Base-by-base conservation (phyloP, 2,113 vertebrate genomes). In the Siphamia tubifer region DNA sequence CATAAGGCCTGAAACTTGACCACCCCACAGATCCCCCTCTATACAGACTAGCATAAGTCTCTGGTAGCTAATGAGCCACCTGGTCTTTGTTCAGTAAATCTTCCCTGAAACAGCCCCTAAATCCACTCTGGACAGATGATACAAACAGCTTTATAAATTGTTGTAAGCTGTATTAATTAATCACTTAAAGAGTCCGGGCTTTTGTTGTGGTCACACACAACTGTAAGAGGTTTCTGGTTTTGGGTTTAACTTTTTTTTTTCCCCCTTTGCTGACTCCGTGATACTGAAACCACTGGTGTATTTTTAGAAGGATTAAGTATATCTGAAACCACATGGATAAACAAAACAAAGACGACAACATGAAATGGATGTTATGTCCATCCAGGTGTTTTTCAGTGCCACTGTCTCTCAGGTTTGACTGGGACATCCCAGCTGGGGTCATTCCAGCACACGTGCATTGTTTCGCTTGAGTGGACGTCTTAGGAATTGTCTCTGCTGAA, bases 111-210 rank as follows among this genome's bases (percentile, higher is more conserved):
- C 57, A 58, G 58, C 51, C 30, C 54, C 79, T 74, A 85, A 88
- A 84, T 83, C 86, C 77, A 58, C 31, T 70, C 63, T 11, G 49
- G 85, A 86, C 78, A 90, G 86, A 72, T 64, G 86, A 90, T 86
- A 80, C 87, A 87, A 83, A 85, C 54, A 34, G 65, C 77, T 83
- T 88, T 80, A 76, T 90, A 73, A 75, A 63, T 81, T 65, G 68
- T 79, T 90, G 85, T 86, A 89, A 88, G 72, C 69, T 79, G 64
- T 73, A 84, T 91, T 89, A 90, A 91, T 90, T 73, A 88, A 90
- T 90, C 69, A 87, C 74, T 76, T 78, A 77, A 83, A 56, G 24
- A 55, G 47, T 77, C 66, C 16, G 1, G 30, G 8, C 82, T 68
- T 87, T 89, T 81, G 87, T 89, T 61, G 34, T 39, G 45, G 49